A percentile compares a stretch with the other conserved stretches of the same genome.
Evolutionary conservation across 1,140 invertebrate genomes (phyloP).

Genomic region (Zaprionus africanus): DNA sequence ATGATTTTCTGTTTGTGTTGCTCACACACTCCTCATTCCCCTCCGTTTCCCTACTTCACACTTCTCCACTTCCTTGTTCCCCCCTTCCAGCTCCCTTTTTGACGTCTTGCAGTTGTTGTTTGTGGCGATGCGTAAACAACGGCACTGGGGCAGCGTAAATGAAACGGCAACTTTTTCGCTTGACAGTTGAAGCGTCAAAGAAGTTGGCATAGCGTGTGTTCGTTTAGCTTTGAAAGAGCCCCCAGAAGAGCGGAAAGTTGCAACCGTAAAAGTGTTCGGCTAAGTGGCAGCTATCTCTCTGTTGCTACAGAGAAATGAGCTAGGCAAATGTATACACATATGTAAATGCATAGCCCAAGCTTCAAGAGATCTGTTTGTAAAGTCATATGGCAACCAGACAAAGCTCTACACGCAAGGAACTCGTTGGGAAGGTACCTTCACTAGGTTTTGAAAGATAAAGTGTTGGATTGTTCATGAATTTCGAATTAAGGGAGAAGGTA

Average conservation of each 20-base stretch:
- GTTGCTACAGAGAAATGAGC: slow-evolving; percentile 25
- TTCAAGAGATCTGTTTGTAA: background rate
- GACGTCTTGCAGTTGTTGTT: slow-evolving; percentile 31
- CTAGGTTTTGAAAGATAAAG: too few species aligned
- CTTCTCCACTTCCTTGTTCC: background rate
- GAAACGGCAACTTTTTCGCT: slow-evolving; percentile 74
- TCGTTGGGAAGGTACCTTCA: too few species aligned
- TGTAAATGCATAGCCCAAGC: background rate
- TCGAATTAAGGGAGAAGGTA: too few species aligned
- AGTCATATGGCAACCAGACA: background rate
- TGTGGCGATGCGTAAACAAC: slow-evolving; percentile 77
- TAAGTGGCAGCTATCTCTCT: slow-evolving; percentile 36
- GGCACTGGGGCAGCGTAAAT: slow-evolving; percentile 69
- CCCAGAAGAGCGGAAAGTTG: slow-evolving; percentile 15
- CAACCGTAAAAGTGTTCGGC: slow-evolving; percentile 38
- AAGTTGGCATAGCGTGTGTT: slow-evolving; percentile 64
- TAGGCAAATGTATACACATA: background rate
- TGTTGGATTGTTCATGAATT: too few species aligned
- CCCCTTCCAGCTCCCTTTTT: slow-evolving; percentile 2
- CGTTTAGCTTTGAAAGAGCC: slow-evolving; percentile 42
- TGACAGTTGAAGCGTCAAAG: slow-evolving; percentile 60
- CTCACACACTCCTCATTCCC: slow-evolving; percentile 5
- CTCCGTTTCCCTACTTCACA: background rate
- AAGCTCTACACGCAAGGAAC: too few species aligned
- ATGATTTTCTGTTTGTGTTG: slow-evolving; percentile 59